Percentiles rank a stretch among this genome's conserved stretches.
These are phyloP conservation scores for Montifringilla adamsi DNA, from an alignment of 2,113 vertebrate species.

Conservation along the genomic window DNA sequence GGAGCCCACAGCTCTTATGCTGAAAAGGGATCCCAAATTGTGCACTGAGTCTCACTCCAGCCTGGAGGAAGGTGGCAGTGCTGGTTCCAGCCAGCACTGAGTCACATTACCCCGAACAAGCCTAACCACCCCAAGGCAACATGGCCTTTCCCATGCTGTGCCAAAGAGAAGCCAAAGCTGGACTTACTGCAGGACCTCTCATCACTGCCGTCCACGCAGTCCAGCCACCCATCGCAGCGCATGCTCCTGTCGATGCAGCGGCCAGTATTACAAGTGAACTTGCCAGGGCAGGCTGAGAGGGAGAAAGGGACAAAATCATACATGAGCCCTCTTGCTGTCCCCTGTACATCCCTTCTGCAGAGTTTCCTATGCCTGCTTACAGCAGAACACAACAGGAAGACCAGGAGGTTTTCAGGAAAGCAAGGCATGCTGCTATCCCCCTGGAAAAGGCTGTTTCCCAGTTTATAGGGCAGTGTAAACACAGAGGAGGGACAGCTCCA, in stretches of 20 bases:
- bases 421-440: accelerated
- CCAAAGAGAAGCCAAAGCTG: neutral
- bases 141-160: neutral
- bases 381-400: neutral
- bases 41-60: accelerated
- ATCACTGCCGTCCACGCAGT: slow-evolving; percentile 88
- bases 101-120: neutral
- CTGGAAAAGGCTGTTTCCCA: neutral
- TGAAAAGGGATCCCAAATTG: neutral
- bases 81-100: neutral
- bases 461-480: neutral
- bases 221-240: slow-evolving; percentile 90
- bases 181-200: slow-evolving; percentile 85
- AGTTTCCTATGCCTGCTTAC: neutral
- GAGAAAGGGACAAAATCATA: neutral
- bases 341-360: accelerated
- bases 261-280: slow-evolving; percentile 81
- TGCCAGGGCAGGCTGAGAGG: slow-evolving; percentile 81
- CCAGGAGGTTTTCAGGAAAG: neutral
- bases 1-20: neutral
- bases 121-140: accelerated
- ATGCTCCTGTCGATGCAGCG: slow-evolving; percentile 75
- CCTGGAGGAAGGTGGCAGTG: accelerated
- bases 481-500: neutral
- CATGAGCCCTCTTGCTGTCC: accelerated